phyloP scores from a whole-genome alignment of 1,140 invertebrate genomes.

The Acromyrmex charruanus region DNA sequence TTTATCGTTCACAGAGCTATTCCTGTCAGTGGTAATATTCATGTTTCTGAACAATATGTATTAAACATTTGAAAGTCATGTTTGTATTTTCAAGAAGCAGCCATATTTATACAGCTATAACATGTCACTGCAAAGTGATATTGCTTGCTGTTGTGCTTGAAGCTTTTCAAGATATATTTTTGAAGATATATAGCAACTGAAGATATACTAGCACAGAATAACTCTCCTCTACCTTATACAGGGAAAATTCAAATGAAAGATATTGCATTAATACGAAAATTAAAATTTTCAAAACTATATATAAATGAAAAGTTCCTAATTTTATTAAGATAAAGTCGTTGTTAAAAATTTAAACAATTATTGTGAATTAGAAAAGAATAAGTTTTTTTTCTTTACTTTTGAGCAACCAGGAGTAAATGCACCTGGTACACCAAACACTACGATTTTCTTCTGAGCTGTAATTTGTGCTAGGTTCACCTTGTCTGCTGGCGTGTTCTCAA shows the following conservation, averaged over 20 bases:
- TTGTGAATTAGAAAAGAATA: neutral
- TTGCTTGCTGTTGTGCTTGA: no score
- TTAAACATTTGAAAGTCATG: no score
- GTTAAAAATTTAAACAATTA: neutral
- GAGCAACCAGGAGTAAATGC: slow-evolving; percentile 98
- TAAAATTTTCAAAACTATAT: neutral
- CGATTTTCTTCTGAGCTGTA: slow-evolving; percentile 93
- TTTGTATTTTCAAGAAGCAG: no score
- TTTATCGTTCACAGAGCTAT: no score
- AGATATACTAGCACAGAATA: no score
- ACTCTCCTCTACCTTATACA: neutral
- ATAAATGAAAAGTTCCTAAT: neutral
- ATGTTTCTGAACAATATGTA: no score
- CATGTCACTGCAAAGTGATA: no score
- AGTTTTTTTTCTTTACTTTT: slow-evolving; percentile 87
- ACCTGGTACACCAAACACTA: slow-evolving; percentile 97
- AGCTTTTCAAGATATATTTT: no score
- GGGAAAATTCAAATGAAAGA: neutral
- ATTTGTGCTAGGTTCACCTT: slow-evolving; percentile 93
- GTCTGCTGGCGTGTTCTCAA: slow-evolving; percentile 94
- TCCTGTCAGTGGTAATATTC: no score
- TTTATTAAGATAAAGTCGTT: neutral
- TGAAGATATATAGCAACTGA: no score
- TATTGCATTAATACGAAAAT: neutral
- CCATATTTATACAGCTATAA: no score